Percentiles rank a stretch among this genome's conserved stretches.
These are phyloP conservation scores for Pilophorus perplexus DNA, from an alignment of 2,888 invertebrate species.

Conservation along the genomic window DNA sequence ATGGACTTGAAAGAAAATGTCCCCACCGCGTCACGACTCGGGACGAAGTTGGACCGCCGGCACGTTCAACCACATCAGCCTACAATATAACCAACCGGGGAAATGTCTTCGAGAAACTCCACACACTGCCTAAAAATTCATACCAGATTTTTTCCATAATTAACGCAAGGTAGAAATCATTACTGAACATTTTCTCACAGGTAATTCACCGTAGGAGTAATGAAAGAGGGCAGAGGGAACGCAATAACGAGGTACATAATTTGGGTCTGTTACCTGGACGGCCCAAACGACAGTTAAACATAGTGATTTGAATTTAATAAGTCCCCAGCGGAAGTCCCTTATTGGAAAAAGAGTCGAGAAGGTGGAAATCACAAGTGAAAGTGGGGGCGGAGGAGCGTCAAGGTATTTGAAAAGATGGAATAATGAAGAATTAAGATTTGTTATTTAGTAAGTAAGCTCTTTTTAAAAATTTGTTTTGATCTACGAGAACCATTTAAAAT, in stretches of 20 bases:
- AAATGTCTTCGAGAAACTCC: too few relatives aligned
- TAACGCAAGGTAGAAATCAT: too few relatives aligned
- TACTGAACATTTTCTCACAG: constrained; percentile 14
- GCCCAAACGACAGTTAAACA: constrained; percentile 17
- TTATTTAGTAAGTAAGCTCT: too few relatives aligned
- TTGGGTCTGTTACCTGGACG: constrained; percentile 28
- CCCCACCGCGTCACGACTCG: constrained; percentile 18
- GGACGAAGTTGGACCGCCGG: background rate
- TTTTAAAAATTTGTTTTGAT: too few relatives aligned
- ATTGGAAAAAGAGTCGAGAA: constrained; percentile 7
- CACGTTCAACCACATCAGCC: too few relatives aligned
- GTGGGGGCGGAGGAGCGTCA: background rate
- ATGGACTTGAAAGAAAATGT: constrained; percentile 24
- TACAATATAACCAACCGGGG: too few relatives aligned
- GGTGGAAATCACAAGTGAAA: background rate
- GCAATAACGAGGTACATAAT: constrained; percentile 14
- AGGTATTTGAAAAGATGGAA: too few relatives aligned
- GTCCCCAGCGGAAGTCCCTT: constrained; percentile 34
- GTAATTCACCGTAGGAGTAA: constrained; percentile 8
- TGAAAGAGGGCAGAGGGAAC: constrained; percentile 22
- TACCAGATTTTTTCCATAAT: too few relatives aligned
- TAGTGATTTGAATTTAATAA: constrained; percentile 38
- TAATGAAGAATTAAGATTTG: too few relatives aligned
- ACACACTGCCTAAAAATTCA: too few relatives aligned
- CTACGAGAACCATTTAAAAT: too few relatives aligned